Percentiles rank a stretch among this genome's conserved stretches.
Conservation (phyloP, 2,113 vertebrate species). For the Rattus norvegicus region DNA sequence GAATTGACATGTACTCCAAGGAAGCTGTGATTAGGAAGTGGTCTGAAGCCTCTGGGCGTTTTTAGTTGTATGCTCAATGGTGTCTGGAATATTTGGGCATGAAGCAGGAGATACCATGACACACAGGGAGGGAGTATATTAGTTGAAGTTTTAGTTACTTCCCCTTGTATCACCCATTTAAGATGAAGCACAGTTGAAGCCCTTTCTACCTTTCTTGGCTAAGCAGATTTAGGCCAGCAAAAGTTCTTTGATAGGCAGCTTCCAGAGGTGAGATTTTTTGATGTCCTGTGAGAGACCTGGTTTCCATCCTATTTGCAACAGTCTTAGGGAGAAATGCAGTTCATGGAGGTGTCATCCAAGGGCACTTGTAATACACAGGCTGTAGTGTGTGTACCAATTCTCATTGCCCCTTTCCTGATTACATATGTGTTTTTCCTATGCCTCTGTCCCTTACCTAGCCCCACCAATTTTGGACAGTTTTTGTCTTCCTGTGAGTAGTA, state of each 20-base stretch:
- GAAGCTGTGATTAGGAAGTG: neutral
- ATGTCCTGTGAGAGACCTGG: neutral
- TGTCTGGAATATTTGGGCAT: neutral
- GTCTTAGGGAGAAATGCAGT: neutral
- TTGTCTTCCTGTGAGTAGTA: neutral
- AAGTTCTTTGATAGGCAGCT: neutral
- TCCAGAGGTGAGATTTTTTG: neutral
- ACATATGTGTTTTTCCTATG: rapidly evolving
- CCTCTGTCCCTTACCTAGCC: too few relatives aligned
- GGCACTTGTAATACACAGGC: rapidly evolving
- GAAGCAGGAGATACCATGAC: neutral
- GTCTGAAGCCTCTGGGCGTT: neutral
- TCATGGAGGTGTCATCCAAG: neutral
- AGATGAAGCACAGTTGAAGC: neutral
- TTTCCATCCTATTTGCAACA: neutral
- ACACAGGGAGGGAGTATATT: neutral
- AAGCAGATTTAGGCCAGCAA: neutral
- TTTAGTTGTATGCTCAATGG: neutral
- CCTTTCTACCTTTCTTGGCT: neutral
- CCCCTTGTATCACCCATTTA: neutral
- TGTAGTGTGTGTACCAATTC: rapidly evolving
- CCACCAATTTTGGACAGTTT: neutral
- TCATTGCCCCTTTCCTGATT: neutral
- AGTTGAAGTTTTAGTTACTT: rapidly evolving
- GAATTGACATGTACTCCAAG: neutral